Evolutionary conservation across 2,888 invertebrate genomes (phyloP), one percentile per base, ranked within the genome.

Genomic region (Poecilus cupreus): DNA sequence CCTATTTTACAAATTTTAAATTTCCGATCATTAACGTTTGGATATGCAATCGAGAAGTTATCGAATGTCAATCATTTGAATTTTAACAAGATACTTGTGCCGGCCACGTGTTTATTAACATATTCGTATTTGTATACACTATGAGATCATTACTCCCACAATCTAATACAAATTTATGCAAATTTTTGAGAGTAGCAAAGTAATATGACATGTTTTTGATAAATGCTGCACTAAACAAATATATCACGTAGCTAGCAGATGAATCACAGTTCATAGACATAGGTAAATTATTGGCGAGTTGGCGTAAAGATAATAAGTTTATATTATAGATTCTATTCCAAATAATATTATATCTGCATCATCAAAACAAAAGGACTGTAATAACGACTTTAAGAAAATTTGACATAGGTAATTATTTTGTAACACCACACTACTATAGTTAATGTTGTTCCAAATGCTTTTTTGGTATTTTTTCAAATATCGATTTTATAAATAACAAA

Each of bases 141-240:
- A 37, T 68, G 32, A 32, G 64, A 32, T 68, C 32, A 37, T 68
- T 68, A 68, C 64, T 68, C 64, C 64, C 37, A 68, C 64, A 68
- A 68, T 16, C 64, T 37, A 68, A 68, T 68, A 68, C 64, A 68
- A 68, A 18, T 51, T 51, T 68, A 68, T 68, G 64, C 37, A 37
- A 68, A 37, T 37, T 68, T 37, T 37, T 68, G 10, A 46, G 18
- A 68, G 64, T 68, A 68, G 64, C 64, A 11, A 51, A 68, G n/a
- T 60, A 32, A 22, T 26, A 13, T 37, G 32, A 37, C 64, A 37
- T 68, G 32, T 68, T 16, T 16, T 13, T 68, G 64, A 68, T 68
- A 37, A 68, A 68, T 68, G 32, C 37, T 37, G 37, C 60, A 60
- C 18, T 68, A 68, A 16, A 68, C 64, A 39, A 68, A 68, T 68